phyloP scores from a whole-genome alignment of 2,888 invertebrate genomes.

The Rotaria magnacalcarata region DNA sequence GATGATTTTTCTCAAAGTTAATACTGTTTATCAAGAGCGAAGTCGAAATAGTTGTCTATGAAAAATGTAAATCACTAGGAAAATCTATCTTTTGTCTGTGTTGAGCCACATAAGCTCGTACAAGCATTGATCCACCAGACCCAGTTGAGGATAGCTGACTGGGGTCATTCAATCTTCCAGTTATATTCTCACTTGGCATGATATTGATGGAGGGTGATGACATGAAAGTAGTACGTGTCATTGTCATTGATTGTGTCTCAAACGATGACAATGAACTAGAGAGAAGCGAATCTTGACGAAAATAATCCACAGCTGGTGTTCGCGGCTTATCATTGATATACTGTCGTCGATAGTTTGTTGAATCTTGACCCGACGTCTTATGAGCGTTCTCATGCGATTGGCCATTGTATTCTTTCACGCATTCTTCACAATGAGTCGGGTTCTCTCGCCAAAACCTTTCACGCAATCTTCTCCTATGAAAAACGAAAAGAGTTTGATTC shows the following conservation, averaged over 20 bases:
- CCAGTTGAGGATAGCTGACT: too few species aligned
- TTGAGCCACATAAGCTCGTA: background rate
- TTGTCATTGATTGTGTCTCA: background rate
- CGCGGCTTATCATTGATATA: background rate
- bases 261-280: background rate
- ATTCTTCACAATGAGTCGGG: background rate
- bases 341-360: background rate
- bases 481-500: background rate
- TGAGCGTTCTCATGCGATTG: background rate
- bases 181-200: background rate
- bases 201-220: background rate
- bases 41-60: too few species aligned
- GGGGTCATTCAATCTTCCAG: background rate
- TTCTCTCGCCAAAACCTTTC: background rate
- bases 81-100: too few species aligned
- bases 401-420: background rate
- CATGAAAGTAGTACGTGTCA: background rate
- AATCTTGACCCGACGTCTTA: background rate
- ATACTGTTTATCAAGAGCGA: too few species aligned
- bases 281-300: background rate
- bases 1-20: too few species aligned
- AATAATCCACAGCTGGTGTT: background rate
- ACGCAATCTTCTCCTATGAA: background rate
- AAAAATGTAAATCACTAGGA: too few species aligned
- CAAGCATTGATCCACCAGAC: background rate